Evolutionary conservation across 2,113 vertebrate species (phyloP).

Genomic region (Hoplias malabaricus): DNA sequence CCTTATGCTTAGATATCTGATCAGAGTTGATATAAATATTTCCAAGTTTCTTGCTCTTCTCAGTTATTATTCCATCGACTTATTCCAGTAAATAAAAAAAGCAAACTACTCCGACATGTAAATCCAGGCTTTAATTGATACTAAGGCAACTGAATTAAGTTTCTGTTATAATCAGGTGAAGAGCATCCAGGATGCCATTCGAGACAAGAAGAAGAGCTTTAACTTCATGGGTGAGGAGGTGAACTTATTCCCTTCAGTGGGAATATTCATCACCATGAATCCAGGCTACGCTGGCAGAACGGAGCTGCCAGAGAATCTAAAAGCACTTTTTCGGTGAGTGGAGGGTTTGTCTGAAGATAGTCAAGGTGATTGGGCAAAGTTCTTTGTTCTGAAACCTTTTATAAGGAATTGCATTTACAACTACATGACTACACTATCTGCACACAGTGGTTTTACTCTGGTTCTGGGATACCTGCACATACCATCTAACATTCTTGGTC

Average conservation of each 20-base stretch:
- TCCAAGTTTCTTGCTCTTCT: no score
- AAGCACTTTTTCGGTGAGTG: slow-evolving; percentile 90
- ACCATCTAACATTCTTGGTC: not conserved
- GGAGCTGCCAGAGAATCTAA: slow-evolving; percentile 94
- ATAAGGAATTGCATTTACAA: not conserved
- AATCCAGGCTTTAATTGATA: not conserved
- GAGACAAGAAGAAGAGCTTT: slow-evolving; percentile 89
- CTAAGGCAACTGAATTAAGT: no score
- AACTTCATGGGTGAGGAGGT: slow-evolving; percentile 94
- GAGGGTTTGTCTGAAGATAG: not conserved
- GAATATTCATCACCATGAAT: slow-evolving; percentile 99
- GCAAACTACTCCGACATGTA: no score
- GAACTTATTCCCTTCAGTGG: slow-evolving; percentile 83
- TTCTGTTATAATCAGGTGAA: slow-evolving; percentile 79
- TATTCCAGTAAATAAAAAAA: no score
- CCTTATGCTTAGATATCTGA: no score
- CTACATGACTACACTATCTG: not conserved
- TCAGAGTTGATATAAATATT: no score
- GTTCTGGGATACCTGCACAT: not conserved
- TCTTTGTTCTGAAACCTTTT: not conserved
- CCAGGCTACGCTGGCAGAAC: slow-evolving; percentile 94
- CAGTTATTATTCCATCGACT: no score
- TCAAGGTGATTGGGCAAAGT: not conserved
- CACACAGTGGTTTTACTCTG: not conserved
- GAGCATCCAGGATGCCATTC: slow-evolving; percentile 93